A percentile compares a stretch with the other conserved stretches of the same genome.
phyloP scores from a whole-genome alignment of 2,113 vertebrate genomes.

The Takifugu bimaculatus region DNA sequence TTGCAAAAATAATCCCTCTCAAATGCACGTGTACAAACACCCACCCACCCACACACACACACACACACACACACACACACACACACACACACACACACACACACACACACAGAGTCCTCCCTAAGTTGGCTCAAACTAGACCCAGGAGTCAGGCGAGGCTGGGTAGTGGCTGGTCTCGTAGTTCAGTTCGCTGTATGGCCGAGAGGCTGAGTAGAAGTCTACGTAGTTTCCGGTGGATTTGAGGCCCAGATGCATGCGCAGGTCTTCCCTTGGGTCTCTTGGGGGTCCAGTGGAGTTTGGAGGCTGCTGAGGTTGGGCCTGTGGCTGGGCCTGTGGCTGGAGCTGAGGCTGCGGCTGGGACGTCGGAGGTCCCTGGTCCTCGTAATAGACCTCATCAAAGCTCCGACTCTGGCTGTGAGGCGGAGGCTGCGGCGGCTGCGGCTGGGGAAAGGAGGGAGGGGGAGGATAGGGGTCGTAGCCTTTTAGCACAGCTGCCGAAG shows the following conservation, averaged over 20 bases:
- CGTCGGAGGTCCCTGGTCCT: constrained; percentile 56
- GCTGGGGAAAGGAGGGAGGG: constrained; percentile 79
- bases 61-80: constrained; percentile 32
- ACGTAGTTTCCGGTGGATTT: constrained; percentile 99
- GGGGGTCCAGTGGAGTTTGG: constrained; percentile 71
- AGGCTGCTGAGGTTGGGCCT: constrained; percentile 78
- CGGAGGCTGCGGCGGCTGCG: constrained; percentile 63
- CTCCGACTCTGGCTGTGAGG: constrained; percentile 70
- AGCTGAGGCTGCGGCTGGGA: constrained; percentile 50
- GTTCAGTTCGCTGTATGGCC: constrained; percentile 99
- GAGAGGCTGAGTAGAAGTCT: constrained; percentile 99
- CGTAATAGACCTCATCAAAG: constrained; percentile 64
- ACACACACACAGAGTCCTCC: constrained; percentile 6
- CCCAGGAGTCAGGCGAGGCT: constrained; percentile 98
- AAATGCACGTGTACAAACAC: constrained; percentile 45
- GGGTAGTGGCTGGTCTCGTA: constrained; percentile 99
- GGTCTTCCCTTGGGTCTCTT: constrained; percentile 77
- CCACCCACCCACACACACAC: constrained; percentile 39
- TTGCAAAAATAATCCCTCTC: constrained; percentile 62
- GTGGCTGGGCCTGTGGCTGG: constrained; percentile 47
- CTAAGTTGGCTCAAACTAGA: constrained; percentile 73
- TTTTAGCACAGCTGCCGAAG: constrained; percentile 74
- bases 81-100: constrained; percentile 45
- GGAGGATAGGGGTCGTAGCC: constrained; percentile 95
- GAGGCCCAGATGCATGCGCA: constrained; percentile 99